A percentile compares a stretch with the other conserved stretches of the same genome.
Evolutionary conservation across 2,113 vertebrate genomes (phyloP).

Genomic region (Xiphophorus couchianus): DNA sequence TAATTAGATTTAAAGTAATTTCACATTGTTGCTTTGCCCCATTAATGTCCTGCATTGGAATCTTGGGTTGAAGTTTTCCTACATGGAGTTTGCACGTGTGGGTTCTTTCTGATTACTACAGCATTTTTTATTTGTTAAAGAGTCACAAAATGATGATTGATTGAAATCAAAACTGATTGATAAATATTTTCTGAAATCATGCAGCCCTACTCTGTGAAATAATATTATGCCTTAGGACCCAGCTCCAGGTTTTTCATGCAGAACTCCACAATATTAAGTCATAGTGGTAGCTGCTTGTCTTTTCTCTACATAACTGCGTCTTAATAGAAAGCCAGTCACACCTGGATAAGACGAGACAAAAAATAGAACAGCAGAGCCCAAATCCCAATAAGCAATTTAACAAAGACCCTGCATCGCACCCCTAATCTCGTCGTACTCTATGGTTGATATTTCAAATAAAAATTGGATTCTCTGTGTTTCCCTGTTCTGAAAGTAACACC

Average conservation of each 20-base stretch:
- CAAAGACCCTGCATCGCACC: neutral
- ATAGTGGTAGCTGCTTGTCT: too few species aligned
- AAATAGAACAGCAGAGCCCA: neutral
- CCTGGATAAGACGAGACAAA: neutral
- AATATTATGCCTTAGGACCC: too few species aligned
- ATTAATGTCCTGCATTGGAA: neutral
- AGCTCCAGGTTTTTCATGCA: too few species aligned
- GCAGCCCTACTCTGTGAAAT: too few species aligned
- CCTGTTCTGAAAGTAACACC: neutral
- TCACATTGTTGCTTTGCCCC: neutral
- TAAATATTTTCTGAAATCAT: too few species aligned
- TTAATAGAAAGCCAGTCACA: too few species aligned
- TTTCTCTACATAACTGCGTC: too few species aligned
- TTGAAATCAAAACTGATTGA: too few species aligned
- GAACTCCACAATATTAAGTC: neutral
- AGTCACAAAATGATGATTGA: too few species aligned
- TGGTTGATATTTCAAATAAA: conserved; percentile 1
- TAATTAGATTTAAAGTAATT: neutral
- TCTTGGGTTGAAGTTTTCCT: neutral
- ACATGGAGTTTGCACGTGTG: neutral
- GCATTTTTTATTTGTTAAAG: neutral
- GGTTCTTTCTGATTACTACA: neutral
- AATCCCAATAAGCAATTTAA: neutral
- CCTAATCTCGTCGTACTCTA: neutral
- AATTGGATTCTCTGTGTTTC: conserved; percentile 1